Conservation (phyloP, 2,888 invertebrate species). For the Cabera pusaria region DNA sequence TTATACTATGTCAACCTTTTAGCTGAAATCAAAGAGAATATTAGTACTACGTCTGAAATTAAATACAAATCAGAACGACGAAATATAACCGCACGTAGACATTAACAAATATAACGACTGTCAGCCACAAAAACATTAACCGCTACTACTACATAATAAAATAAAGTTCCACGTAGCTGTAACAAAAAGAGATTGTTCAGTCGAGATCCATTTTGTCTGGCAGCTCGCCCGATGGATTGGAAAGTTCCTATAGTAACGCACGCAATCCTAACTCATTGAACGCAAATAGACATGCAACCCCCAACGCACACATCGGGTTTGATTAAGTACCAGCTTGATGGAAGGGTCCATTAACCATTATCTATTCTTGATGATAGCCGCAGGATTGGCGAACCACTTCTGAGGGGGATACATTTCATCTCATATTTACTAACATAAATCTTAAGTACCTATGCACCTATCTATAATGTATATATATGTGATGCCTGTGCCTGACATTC, state of each 20-base stretch:
- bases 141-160: slow-evolving; percentile 6
- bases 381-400: too few relatives aligned
- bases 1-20: too few relatives aligned
- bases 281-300: slow-evolving; percentile 13
- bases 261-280: slow-evolving; percentile 36
- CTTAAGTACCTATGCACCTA: too few relatives aligned
- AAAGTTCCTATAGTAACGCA: slow-evolving; percentile 40
- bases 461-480: too few relatives aligned
- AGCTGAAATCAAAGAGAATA: too few relatives aligned
- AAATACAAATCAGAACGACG: background rate
- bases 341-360: slow-evolving; percentile 8
- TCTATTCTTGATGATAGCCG: slow-evolving; percentile 1
- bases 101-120: slow-evolving; percentile 1
- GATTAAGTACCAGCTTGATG: slow-evolving; percentile 19
- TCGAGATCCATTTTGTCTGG: slow-evolving; percentile 32
- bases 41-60: too few relatives aligned
- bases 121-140: slow-evolving; percentile 9
- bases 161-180: slow-evolving; percentile 9
- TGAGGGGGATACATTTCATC: too few relatives aligned
- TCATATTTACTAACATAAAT: too few relatives aligned
- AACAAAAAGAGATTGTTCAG: slow-evolving; percentile 31
- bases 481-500: slow-evolving; percentile 9
- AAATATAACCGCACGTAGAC: background rate
- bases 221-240: slow-evolving; percentile 37
- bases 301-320: slow-evolving; percentile 7